Conservation (phyloP, 2,797 vertebrate species). For the Chlorospingus flavigularis region DNA sequence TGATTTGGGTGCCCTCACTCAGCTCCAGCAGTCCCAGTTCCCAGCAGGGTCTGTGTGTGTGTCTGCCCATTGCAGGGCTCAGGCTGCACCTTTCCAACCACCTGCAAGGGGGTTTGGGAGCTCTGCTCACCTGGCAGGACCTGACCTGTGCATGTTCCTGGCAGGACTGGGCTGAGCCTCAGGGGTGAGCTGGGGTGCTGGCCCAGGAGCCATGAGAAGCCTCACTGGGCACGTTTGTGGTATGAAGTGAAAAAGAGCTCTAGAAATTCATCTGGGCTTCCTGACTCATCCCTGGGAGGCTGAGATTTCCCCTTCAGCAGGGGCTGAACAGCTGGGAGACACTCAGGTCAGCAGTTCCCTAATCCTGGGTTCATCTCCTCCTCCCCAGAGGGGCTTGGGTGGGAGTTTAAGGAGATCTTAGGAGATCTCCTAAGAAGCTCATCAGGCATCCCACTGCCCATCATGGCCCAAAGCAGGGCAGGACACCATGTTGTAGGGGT, state of each 20-base stretch:
- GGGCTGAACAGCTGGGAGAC: not conserved
- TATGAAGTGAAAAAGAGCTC: not conserved
- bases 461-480: not conserved
- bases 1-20: not conserved
- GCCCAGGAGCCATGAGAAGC: not conserved
- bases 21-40: fast-evolving
- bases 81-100: not conserved
- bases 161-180: not conserved
- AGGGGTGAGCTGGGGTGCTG: not conserved
- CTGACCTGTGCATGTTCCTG: not conserved
- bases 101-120: not conserved
- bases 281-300: not conserved
- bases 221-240: not conserved
- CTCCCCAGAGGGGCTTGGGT: not conserved
- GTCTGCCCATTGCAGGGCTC: not conserved
- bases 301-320: not conserved
- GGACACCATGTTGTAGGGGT: not conserved
- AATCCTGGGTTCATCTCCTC: not conserved
- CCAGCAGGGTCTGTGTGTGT: not conserved
- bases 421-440: not conserved
- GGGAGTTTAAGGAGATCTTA: not conserved
- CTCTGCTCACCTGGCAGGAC: not conserved
- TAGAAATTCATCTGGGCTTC: not conserved
- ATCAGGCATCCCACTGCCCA: not conserved
- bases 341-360: not conserved